A percentile compares a stretch with the other conserved stretches of the same genome.
Evolutionary conservation across 1,140 invertebrate genomes (phyloP).

Genomic region (Aphaenogaster ashmeadi): DNA sequence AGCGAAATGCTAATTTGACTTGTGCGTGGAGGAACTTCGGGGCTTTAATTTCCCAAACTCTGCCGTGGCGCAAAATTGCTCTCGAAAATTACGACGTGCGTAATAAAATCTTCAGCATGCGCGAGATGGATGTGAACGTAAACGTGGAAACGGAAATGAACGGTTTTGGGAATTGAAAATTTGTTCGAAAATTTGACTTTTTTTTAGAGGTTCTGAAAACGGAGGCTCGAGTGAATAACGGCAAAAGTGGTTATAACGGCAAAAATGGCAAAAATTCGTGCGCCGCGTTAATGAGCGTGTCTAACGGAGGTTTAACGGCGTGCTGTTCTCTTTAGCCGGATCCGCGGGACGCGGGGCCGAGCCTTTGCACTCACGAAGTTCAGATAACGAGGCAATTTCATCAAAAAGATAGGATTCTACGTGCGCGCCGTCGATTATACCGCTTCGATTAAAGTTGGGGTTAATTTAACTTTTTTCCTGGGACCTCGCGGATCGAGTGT

Average conservation of each 20-base stretch:
- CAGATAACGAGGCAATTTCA: conserved; percentile 46
- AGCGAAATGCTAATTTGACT: conserved; percentile 23
- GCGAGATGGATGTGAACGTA: neutral
- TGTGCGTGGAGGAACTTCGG: neutral
- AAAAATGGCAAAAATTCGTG: conserved; percentile 49
- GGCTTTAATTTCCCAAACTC: conserved; percentile 15
- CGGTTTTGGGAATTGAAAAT: neutral
- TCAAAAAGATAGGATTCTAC: conserved; percentile 51
- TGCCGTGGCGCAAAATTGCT: neutral
- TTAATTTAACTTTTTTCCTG: conserved; percentile 69
- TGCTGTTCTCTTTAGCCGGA: conserved; percentile 54
- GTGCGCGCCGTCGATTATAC: conserved; percentile 34
- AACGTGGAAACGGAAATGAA: neutral
- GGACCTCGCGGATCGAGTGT: conserved; percentile 3
- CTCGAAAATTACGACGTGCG: conserved; percentile 7
- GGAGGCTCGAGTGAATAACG: neutral
- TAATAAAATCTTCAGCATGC: conserved; percentile 7
- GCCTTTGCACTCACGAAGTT: conserved; percentile 46
- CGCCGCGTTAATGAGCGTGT: conserved; percentile 54
- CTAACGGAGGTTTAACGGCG: conserved; percentile 50
- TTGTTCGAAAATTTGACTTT: neutral
- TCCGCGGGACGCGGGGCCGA: neutral
- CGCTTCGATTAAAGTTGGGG: conserved; percentile 64
- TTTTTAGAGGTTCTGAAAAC: neutral
- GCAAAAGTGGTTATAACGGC: neutral